Conservation (phyloP, 2,888 invertebrate species). For the Hypsopygia costalis region DNA sequence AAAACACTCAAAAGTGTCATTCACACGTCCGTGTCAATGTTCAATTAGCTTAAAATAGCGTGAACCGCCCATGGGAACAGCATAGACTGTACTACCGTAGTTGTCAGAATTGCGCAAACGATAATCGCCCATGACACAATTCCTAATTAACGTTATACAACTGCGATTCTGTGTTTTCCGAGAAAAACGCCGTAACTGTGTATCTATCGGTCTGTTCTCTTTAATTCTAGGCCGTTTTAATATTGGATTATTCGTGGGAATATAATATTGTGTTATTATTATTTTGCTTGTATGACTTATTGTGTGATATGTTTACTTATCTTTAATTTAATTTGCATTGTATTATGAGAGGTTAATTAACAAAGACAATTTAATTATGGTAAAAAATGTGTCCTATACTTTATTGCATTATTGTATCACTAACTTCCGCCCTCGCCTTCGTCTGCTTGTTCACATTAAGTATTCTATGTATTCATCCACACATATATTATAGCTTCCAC, state of each 20-base stretch:
- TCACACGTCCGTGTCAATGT: constrained; percentile 26
- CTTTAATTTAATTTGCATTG: no score
- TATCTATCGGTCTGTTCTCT: constrained; percentile 17
- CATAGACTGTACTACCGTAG: constrained; percentile 38
- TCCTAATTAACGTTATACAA: constrained; percentile 32
- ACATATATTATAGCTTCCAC: no score
- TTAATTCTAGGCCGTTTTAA: constrained; percentile 8
- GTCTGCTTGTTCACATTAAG: no score
- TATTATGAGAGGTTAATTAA: no score
- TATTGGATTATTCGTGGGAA: neutral
- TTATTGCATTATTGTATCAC: no score
- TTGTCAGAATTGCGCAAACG: constrained; percentile 54
- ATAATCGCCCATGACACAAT: constrained; percentile 66
- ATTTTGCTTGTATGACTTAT: no score
- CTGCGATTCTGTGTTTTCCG: constrained; percentile 12
- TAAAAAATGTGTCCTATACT: no score
- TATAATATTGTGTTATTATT: neutral
- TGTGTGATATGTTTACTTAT: no score
- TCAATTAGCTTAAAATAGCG: constrained; percentile 60
- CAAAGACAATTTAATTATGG: no score
- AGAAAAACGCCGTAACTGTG: constrained; percentile 13
- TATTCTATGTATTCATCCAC: no score
- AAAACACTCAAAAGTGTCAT: constrained; percentile 18
- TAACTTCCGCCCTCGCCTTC: no score
- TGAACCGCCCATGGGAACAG: constrained; percentile 56